phyloP scores from a whole-genome alignment of 2,113 vertebrate genomes.

The Pipra filicauda region DNA sequence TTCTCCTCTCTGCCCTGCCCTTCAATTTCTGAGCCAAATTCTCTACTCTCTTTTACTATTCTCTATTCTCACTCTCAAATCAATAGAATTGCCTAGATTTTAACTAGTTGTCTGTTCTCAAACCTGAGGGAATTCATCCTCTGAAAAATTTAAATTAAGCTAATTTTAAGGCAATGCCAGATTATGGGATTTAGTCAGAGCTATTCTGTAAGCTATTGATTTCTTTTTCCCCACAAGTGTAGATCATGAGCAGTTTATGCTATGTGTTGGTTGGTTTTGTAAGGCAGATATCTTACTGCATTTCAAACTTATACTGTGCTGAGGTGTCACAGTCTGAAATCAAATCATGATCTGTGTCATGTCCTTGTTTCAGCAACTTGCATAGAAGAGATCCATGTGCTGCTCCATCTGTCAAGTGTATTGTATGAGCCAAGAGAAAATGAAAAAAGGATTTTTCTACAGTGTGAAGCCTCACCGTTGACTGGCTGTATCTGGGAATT shows the following conservation, averaged over 20 bases:
- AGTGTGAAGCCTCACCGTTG: background rate
- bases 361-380: background rate
- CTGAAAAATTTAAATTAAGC: background rate
- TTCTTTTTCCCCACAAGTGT: background rate
- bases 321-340: background rate
- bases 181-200: background rate
- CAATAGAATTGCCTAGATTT: background rate
- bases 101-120: background rate
- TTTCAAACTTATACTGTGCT: background rate
- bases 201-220: background rate
- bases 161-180: background rate
- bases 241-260: background rate
- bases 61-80: background rate
- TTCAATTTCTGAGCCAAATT: background rate
- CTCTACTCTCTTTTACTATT: background rate
- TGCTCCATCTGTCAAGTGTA: background rate
- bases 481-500: background rate
- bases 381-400: background rate
- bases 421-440: background rate
- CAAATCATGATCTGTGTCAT: background rate
- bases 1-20: background rate
- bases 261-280: background rate
- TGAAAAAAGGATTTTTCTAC: background rate
- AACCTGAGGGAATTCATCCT: background rate
- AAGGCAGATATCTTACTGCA: background rate